Conservation (phyloP, 2,888 invertebrate genomes). For the Lymantria monacha region DNA sequence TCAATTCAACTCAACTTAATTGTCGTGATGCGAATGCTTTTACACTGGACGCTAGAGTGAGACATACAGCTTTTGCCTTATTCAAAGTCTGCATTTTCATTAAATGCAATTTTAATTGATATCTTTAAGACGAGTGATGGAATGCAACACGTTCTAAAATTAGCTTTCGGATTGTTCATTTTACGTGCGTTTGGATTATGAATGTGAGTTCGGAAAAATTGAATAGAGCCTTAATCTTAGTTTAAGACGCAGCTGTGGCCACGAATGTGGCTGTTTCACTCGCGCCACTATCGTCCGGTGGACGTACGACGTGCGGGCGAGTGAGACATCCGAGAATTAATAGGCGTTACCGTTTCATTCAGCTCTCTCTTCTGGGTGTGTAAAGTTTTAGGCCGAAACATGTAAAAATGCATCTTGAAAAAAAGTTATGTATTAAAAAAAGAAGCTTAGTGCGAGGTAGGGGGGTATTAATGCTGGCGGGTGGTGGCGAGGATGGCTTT, state of each 20-base stretch:
- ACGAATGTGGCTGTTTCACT: conserved; percentile 64
- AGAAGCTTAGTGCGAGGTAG: conserved; percentile 80
- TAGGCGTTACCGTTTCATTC: conserved; percentile 73
- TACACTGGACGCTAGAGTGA: conserved; percentile 78
- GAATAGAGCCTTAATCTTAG: conserved; percentile 77
- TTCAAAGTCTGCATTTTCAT: conserved; percentile 48
- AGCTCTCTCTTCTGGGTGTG: conserved; percentile 73
- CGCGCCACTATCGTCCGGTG: conserved; percentile 76
- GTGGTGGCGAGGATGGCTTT: conserved; percentile 76
- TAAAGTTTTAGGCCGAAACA: conserved; percentile 83
- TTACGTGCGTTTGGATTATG: conserved; percentile 60
- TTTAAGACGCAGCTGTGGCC: conserved; percentile 71
- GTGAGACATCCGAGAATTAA: conserved; percentile 64
- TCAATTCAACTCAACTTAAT: conserved; percentile 83
- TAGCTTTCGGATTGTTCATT: conserved; percentile 39
- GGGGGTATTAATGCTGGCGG: conserved; percentile 76
- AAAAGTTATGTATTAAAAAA: conserved; percentile 83
- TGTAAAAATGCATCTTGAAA: conserved; percentile 83
- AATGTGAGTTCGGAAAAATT: conserved; percentile 66
- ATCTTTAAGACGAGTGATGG: conserved; percentile 14
- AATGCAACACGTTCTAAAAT: conserved; percentile 24
- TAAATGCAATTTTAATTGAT: conserved; percentile 33
- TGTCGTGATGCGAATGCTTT: conserved; percentile 80
- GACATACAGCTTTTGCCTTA: conserved; percentile 66
- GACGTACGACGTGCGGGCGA: conserved; percentile 46